Evolutionary conservation across 92 coral and sea anemone genomes (phyloP).

Genomic region (Anthopleura xanthogrammica): DNA sequence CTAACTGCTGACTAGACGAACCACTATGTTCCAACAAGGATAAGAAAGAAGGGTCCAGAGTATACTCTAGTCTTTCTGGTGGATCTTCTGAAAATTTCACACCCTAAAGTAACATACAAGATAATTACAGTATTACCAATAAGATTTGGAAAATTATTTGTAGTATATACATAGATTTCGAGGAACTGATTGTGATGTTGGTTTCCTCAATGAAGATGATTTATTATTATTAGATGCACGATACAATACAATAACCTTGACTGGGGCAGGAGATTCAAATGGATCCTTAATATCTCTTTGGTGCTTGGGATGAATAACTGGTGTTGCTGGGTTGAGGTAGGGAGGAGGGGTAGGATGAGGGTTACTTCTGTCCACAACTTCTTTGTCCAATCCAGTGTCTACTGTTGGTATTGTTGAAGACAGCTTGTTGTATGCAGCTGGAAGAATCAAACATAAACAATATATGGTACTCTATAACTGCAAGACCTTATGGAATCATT

Average conservation of each 20-base stretch:
- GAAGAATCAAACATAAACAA: neutral
- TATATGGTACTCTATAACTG: too few relatives aligned
- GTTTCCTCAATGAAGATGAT: too few relatives aligned
- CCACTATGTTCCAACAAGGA: conserved; percentile 4
- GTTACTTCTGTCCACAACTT: conserved; percentile 47
- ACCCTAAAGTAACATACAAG: conserved; percentile 39
- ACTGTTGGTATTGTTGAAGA: conserved; percentile 74
- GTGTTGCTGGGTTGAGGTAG: conserved; percentile 56
- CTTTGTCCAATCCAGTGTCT: conserved; percentile 61
- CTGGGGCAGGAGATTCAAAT: conserved; percentile 68
- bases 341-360: conserved; percentile 64
- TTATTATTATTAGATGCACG: neutral
- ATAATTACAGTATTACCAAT: neutral
- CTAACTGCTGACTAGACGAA: neutral
- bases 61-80: conserved; percentile 60
- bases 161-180: too few relatives aligned
- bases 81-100: conserved; percentile 68
- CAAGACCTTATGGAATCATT: too few relatives aligned
- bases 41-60: conserved; percentile 45
- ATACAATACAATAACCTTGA: conserved; percentile 36
- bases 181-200: too few relatives aligned
- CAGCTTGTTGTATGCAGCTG: conserved; percentile 76
- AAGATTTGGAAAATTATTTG: too few relatives aligned
- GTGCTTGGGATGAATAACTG: conserved; percentile 65
- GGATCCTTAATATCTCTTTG: conserved; percentile 35